Evolutionary conservation across 1,140 invertebrate genomes (phyloP).

Genomic region (Sminthurinus signatus): DNA sequence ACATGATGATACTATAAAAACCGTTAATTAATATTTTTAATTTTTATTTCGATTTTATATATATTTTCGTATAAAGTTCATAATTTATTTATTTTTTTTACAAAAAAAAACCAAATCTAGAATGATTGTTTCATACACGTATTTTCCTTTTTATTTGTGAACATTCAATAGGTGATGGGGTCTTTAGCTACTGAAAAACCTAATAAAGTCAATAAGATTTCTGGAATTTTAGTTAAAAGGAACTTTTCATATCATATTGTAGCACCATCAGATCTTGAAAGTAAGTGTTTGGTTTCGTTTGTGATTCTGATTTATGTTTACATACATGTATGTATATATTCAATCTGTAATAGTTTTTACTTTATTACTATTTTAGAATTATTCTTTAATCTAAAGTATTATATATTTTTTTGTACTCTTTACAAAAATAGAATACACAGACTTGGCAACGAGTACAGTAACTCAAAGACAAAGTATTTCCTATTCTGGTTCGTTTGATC

Average conservation of each 20-base stretch:
- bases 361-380: too few species aligned
- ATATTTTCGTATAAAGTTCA: too few species aligned
- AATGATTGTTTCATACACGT: conserved; percentile 18
- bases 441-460: conserved; percentile 86
- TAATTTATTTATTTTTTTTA: too few species aligned
- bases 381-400: neutral
- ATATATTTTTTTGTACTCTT: conserved; percentile 41
- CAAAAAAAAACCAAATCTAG: neutral
- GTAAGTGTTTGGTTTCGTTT: conserved; percentile 50
- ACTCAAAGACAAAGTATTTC: conserved; percentile 82
- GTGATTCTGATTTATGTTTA: neutral
- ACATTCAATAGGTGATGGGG: conserved; percentile 87
- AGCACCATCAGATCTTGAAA: conserved; percentile 80
- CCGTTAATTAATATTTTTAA: neutral
- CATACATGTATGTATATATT: conserved; percentile 22
- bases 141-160: too few species aligned
- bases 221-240: conserved; percentile 90
- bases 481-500: conserved; percentile 68
- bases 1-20: too few species aligned
- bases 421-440: conserved; percentile 97
- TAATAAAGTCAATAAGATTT: conserved; percentile 67
- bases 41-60: neutral
- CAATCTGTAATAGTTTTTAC: neutral
- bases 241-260: conserved; percentile 98
- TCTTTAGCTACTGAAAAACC: conserved; percentile 75